phyloP scores from a whole-genome alignment of 2,797 vertebrate genomes.

The Myiotriccus ornatus region DNA sequence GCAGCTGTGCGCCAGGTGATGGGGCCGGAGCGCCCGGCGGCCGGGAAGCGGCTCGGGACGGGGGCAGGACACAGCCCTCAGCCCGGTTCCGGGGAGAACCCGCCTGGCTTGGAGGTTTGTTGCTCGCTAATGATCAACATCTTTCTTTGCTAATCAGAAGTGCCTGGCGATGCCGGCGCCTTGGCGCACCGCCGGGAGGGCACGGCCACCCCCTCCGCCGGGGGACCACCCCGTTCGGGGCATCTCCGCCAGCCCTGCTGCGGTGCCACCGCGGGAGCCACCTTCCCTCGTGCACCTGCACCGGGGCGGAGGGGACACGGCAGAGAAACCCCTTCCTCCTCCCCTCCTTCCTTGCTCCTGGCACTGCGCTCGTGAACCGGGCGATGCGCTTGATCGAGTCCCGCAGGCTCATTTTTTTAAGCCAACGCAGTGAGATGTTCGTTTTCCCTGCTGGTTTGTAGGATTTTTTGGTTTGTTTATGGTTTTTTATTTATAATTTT shows the following conservation, averaged over 20 bases:
- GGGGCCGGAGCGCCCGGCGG: background rate
- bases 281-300: background rate
- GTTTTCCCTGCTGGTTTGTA: background rate
- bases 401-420: background rate
- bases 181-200: background rate
- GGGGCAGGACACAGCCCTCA: background rate
- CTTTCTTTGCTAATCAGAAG: constrained; percentile 12
- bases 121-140: constrained; percentile 6
- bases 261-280: background rate
- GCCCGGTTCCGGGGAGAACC: background rate
- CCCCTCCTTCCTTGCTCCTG: background rate
- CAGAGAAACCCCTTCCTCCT: too few relatives aligned
- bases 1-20: background rate
- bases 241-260: background rate
- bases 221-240: background rate
- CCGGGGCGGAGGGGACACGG: rapidly evolving
- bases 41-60: background rate
- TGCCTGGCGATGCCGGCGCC: background rate
- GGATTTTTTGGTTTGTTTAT: too few relatives aligned
- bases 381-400: background rate
- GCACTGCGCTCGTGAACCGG: rapidly evolving
- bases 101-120: background rate
- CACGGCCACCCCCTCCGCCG: background rate
- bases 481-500: background rate
- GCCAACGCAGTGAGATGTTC: background rate